These are phyloP conservation scores for Stegana nigrithorax DNA, from an alignment of 2,888 invertebrate genomes.

Conservation along the genomic window DNA sequence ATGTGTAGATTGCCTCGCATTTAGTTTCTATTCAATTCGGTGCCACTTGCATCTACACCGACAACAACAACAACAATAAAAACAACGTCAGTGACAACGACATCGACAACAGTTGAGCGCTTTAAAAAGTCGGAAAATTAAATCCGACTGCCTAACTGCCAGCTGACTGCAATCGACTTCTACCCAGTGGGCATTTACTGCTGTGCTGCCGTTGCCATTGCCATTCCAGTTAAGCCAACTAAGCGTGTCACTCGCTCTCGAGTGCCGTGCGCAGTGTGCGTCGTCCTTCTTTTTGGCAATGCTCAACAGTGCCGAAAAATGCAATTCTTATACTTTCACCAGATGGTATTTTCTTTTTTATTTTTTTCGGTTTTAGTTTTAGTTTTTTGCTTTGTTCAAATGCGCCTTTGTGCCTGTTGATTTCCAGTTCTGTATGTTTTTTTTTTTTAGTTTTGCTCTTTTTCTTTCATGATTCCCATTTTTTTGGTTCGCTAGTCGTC, in stretches of 20 bases:
- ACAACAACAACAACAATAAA: not conserved
- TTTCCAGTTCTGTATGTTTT: too few relatives aligned
- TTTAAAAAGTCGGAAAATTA: not conserved
- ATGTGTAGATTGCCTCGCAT: not conserved
- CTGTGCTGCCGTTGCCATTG: too few relatives aligned
- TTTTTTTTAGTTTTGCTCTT: constrained; percentile 12
- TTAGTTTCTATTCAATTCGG: not conserved
- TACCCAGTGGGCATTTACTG: not conserved
- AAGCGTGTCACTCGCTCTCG: not conserved
- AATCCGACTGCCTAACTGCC: not conserved
- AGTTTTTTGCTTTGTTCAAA: constrained; percentile 28
- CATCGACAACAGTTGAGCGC: too few relatives aligned
- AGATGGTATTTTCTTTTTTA: not conserved
- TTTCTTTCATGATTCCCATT: constrained; percentile 29
- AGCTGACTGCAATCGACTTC: not conserved
- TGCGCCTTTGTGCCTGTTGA: constrained; percentile 43
- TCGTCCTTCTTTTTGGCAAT: constrained; percentile 29
- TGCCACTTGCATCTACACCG: not conserved
- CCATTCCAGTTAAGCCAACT: constrained; percentile 13
- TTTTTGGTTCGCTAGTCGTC: constrained; percentile 14
- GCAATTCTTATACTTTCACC: constrained; percentile 44
- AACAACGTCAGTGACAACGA: not conserved
- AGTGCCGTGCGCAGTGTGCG: not conserved
- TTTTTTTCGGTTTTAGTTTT: not conserved
- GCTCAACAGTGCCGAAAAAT: constrained; percentile 49